Base-by-base conservation (phyloP, 2,797 vertebrate species). In the Geotrypetes seraphini region DNA sequence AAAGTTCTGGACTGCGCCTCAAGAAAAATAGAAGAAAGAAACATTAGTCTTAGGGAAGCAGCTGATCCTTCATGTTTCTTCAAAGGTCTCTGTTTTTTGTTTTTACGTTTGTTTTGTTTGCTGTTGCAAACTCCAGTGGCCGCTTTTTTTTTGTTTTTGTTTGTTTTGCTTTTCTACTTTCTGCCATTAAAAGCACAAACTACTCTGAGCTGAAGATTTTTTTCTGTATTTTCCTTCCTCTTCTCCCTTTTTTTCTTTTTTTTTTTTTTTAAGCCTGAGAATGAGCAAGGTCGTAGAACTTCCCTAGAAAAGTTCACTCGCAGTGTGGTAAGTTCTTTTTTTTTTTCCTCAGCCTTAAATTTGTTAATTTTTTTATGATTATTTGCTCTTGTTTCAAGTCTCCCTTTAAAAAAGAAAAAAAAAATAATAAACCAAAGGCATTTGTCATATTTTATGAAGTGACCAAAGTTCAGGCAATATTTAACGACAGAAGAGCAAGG, bases 231-330 rank as follows among this genome's bases (percentile, higher is more conserved):
- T 75, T 75, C 69, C 51, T 66, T 60, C 50, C 40, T 50, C 54
- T 33, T 14, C 18, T 29, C 64, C 23, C 47, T 25, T 37, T 45
- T 41, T 32, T 26, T 9, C 26, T 38, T 43, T 54, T 36, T 41
- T 32, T 26, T 9, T 26, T 38, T 43, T 54, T 36, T 77, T 60
- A 90, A 99, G 95, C 87, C 86, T 76, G 91, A 93, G 76, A 91
- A 85, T 79, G 90, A 92, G 64, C 91, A 92, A 88, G 90, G 89
- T 75, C 90, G 90, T 75, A 92, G 92, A 84, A 95, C 91, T 74
- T 96, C 92, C 78, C 71, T 96, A 90, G 92, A 96, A 90, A 96
- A 95, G 80, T 93, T 96, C 84, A 96, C 91, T 61, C 90, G 89
- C 85, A 95, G 88, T 4, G 71, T 96, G 92, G 92, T 96, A 89